Percentiles rank a stretch among this genome's conserved stretches.
Evolutionary conservation across 2,797 vertebrate genomes (phyloP).

Genomic region (Scleropages formosus): DNA sequence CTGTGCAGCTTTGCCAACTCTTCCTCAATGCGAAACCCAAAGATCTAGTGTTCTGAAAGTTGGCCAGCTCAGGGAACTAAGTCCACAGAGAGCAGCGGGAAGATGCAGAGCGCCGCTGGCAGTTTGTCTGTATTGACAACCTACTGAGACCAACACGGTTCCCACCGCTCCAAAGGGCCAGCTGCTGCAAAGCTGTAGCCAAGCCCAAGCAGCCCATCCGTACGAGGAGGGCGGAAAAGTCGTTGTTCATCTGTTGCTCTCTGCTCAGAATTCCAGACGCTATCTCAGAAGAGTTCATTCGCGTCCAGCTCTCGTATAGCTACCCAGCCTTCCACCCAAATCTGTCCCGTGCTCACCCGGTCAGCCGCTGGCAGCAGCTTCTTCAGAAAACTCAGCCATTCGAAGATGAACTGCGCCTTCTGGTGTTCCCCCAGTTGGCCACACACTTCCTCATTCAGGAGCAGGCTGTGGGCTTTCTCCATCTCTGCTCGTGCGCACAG

Average conservation of each 20-base stretch:
- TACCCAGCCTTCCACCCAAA: too few relatives aligned
- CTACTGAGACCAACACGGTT: background rate
- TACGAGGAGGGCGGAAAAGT: slow-evolving; percentile 32
- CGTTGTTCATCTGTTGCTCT: background rate
- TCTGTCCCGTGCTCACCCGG: slow-evolving; percentile 61
- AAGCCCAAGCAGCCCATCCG: background rate
- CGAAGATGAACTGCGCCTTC: slow-evolving; percentile 79
- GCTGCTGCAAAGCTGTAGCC: background rate
- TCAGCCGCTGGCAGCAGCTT: slow-evolving; percentile 70
- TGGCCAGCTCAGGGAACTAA: background rate
- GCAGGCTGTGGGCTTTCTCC: slow-evolving; percentile 81
- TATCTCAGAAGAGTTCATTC: background rate
- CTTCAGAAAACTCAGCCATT: slow-evolving; percentile 85
- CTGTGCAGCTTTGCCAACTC: background rate
- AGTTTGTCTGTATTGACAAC: background rate
- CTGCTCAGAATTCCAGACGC: slow-evolving; percentile 1
- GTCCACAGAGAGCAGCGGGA: background rate
- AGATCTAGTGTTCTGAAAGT: background rate
- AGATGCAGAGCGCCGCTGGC: background rate
- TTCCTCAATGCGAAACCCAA: background rate
- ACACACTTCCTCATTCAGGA: slow-evolving; percentile 77
- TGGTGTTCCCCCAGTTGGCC: slow-evolving; percentile 75
- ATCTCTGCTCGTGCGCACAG: slow-evolving; percentile 59
- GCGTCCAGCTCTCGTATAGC: slow-evolving; percentile 1
- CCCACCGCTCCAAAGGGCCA: background rate